A percentile compares a stretch with the other conserved stretches of the same genome.
Evolutionary conservation across 1,140 invertebrate genomes (phyloP).

Genomic region (Drosophila subpulchrella): DNA sequence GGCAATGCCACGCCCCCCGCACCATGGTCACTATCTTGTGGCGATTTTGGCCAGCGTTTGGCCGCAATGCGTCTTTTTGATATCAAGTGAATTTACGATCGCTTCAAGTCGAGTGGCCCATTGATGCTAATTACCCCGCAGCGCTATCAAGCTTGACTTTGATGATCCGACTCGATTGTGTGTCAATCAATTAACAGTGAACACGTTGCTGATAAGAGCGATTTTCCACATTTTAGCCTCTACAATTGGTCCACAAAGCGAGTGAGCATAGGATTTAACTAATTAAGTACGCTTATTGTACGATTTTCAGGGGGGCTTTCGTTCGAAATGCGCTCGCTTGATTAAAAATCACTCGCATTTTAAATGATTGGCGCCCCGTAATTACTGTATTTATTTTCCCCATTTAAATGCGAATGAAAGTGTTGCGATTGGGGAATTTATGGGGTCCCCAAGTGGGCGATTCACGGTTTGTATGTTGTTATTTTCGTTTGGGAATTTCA

Average conservation of each 20-base stretch:
- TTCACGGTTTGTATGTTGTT: conserved; percentile 15
- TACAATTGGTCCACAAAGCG: neutral
- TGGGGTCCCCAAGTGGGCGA: conserved; percentile 20
- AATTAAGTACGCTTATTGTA: conserved; percentile 17
- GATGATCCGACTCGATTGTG: conserved; percentile 54
- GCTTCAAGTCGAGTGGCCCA: conserved; percentile 23
- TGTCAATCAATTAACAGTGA: conserved; percentile 65
- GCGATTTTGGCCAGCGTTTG: conserved; percentile 6
- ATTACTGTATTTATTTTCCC: conserved; percentile 1
- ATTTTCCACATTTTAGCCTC: neutral
- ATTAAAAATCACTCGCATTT: conserved; percentile 48
- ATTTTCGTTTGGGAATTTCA: conserved; percentile 56
- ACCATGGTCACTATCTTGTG: neutral
- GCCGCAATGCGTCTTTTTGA: conserved; percentile 18
- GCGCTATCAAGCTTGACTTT: conserved; percentile 55
- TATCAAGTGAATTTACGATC: conserved; percentile 41
- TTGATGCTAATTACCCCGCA: conserved; percentile 53
- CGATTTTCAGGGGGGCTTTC: conserved; percentile 22
- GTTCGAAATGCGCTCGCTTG: neutral
- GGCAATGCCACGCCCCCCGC: conserved; percentile 30
- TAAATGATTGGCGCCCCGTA: conserved; percentile 29
- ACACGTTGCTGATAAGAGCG: conserved; percentile 64
- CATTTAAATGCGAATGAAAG: conserved; percentile 27
- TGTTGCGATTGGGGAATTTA: conserved; percentile 24
- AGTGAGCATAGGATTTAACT: conserved; percentile 6